These are phyloP conservation scores for Bucorvus abyssinicus DNA, from an alignment of 2,797 vertebrate species.

Conservation along the genomic window DNA sequence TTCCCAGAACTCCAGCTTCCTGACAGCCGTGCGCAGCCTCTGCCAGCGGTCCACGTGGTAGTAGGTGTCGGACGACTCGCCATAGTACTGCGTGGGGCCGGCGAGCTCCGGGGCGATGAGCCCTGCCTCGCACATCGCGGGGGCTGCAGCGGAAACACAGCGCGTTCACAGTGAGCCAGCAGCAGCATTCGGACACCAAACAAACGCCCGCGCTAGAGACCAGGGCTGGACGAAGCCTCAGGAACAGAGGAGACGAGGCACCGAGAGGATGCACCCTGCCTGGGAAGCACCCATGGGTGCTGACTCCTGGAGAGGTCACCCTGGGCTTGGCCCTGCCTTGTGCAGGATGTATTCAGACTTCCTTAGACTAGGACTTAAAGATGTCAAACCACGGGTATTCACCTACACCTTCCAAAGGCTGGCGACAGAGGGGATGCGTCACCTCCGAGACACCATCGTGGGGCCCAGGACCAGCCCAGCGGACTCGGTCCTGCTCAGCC, in stretches of 20 bases:
- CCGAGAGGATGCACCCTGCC: accelerated
- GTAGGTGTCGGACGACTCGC: constrained; percentile 80
- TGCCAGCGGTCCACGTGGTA: constrained; percentile 83
- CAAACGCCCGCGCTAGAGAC: background rate
- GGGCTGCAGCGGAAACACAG: background rate
- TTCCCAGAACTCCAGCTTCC: constrained; percentile 90
- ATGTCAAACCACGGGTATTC: background rate
- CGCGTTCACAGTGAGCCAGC: background rate
- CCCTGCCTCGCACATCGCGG: constrained; percentile 46
- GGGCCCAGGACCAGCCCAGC: background rate
- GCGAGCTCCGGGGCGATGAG: constrained; percentile 9
- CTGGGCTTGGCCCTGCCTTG: background rate
- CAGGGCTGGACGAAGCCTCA: background rate
- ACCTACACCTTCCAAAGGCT: background rate
- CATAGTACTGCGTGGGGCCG: constrained; percentile 5
- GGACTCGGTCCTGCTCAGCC: background rate
- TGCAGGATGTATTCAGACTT: background rate
- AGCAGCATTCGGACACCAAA: background rate
- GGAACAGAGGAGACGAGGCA: background rate
- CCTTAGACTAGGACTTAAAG: background rate
- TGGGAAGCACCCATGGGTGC: background rate
- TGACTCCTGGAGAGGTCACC: background rate
- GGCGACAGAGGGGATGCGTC: background rate
- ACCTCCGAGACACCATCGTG: background rate
- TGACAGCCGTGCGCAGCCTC: constrained; percentile 81